phyloP scores from a whole-genome alignment of 2,888 invertebrate genomes.

The Eristalis arbustorum region DNA sequence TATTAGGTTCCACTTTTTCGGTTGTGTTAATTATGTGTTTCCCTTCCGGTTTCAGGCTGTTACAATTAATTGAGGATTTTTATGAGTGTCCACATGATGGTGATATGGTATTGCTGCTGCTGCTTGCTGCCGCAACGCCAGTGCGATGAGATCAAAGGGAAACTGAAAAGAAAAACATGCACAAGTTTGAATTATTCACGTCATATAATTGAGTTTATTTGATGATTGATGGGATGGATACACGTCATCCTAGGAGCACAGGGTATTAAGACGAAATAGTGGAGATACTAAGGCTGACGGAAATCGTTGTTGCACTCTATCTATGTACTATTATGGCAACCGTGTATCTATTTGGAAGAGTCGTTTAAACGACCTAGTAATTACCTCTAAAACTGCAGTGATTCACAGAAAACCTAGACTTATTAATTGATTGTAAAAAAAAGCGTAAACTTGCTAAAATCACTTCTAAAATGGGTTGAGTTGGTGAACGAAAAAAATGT shows the following conservation, averaged over 20 bases:
- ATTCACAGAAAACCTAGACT: too few relatives aligned
- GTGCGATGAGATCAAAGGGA: conserved; percentile 27
- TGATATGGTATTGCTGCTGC: conserved; percentile 3
- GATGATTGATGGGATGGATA: not conserved
- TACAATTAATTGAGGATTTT: conserved; percentile 21
- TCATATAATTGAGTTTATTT: not conserved
- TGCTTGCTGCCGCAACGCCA: not conserved
- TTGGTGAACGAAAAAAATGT: too few relatives aligned
- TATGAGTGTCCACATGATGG: conserved; percentile 36
- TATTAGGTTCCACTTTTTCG: not conserved
- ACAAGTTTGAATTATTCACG: not conserved
- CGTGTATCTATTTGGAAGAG: too few relatives aligned
- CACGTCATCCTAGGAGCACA: not conserved
- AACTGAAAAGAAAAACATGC: conserved; percentile 12
- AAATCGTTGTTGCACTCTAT: too few relatives aligned
- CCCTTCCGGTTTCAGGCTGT: conserved; percentile 1
- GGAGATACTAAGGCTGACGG: not conserved
- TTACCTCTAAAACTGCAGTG: too few relatives aligned
- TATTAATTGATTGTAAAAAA: too few relatives aligned
- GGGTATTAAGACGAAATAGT: not conserved
- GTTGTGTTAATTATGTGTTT: conserved; percentile 5
- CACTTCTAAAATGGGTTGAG: too few relatives aligned
- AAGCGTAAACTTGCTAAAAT: too few relatives aligned
- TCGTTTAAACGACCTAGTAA: too few relatives aligned
- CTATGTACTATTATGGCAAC: too few relatives aligned